Conservation (phyloP, 2,888 invertebrate genomes). For the Mycalesis mineus region DNA sequence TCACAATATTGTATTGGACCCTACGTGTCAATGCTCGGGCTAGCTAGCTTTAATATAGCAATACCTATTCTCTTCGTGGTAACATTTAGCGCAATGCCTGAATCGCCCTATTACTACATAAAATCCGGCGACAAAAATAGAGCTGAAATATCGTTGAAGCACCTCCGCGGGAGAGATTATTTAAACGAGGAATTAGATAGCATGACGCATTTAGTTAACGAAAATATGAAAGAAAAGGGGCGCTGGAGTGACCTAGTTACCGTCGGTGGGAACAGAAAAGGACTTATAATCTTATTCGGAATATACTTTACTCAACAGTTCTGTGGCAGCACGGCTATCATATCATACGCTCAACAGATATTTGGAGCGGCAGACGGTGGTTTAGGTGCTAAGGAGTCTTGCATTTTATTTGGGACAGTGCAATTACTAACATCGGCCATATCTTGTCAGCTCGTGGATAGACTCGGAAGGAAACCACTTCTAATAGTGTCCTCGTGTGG, state of each 20-base stretch:
- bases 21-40: conserved; percentile 74
- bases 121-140: conserved; percentile 67
- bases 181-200: conserved; percentile 75
- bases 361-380: conserved; percentile 73
- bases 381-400: conserved; percentile 67
- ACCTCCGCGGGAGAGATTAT: conserved; percentile 74
- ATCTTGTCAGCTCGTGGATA: conserved; percentile 79
- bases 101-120: conserved; percentile 81
- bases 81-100: conserved; percentile 80
- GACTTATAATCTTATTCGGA: conserved; percentile 77
- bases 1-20: conserved; percentile 80
- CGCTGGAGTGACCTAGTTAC: conserved; percentile 69
- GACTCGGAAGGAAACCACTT: conserved; percentile 79
- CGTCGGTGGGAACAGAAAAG: conserved; percentile 72
- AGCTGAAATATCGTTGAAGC: conserved; percentile 76
- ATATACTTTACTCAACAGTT: conserved; percentile 81
- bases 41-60: conserved; percentile 76
- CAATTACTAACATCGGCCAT: conserved; percentile 76
- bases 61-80: conserved; percentile 77
- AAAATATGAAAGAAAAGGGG: conserved; percentile 72
- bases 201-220: conserved; percentile 73
- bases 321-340: conserved; percentile 79
- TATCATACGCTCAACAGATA: conserved; percentile 80
- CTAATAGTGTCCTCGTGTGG: conserved; percentile 78
- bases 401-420: conserved; percentile 73